Evolutionary conservation across 2,113 vertebrate genomes (phyloP).

Genomic region (Coreoperca whiteheadi): DNA sequence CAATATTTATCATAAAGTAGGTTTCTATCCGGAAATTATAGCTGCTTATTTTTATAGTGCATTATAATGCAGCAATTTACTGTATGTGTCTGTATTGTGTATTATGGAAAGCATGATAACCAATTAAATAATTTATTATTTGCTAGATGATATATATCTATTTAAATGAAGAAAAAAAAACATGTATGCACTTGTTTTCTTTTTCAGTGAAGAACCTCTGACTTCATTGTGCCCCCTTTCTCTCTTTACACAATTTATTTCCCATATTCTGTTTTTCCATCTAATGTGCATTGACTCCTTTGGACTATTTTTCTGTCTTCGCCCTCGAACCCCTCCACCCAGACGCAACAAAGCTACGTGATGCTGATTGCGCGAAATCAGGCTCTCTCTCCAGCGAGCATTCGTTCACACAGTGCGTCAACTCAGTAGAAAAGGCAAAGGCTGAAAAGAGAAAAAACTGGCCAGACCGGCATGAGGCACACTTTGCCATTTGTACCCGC

Average conservation of each 20-base stretch:
- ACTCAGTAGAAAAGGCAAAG: conserved; percentile 15
- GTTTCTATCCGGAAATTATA: too few relatives aligned
- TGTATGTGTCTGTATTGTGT: too few relatives aligned
- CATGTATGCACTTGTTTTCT: neutral
- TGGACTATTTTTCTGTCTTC: neutral
- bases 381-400: neutral
- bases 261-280: neutral
- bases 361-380: neutral
- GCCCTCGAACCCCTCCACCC: neutral
- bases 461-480: neutral
- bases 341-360: neutral
- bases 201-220: neutral
- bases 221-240: neutral
- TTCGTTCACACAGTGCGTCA: neutral
- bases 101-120: neutral
- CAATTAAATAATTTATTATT: neutral
- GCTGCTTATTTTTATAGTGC: too few relatives aligned
- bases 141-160: neutral
- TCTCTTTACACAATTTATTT: neutral
- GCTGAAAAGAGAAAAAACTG: conserved; percentile 1
- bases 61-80: too few relatives aligned
- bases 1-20: too few relatives aligned
- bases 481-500: neutral
- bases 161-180: neutral
- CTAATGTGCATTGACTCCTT: neutral